Evolutionary conservation across 2,797 vertebrate species (phyloP).

Genomic region (Carduelis carduelis): DNA sequence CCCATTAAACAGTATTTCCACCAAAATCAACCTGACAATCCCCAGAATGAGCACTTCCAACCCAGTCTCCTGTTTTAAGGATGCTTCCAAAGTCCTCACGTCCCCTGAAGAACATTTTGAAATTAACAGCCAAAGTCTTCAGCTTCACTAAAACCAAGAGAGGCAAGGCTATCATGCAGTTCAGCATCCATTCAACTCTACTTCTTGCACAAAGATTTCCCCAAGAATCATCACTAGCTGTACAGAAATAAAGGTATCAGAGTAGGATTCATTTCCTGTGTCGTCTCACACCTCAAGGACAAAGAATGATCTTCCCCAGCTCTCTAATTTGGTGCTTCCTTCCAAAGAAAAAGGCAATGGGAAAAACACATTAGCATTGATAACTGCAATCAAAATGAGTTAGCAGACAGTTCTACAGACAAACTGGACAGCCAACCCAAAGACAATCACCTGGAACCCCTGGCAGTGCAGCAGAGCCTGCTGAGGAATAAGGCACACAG

Average conservation of each 20-base stretch:
- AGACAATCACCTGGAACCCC: background rate
- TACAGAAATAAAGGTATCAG: background rate
- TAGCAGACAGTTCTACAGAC: background rate
- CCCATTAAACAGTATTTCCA: background rate
- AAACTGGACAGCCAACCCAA: background rate
- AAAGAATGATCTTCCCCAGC: background rate
- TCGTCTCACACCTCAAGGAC: background rate
- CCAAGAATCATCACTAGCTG: background rate
- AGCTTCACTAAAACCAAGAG: background rate
- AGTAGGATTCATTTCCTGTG: background rate
- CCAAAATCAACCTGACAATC: background rate
- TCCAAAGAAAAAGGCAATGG: background rate
- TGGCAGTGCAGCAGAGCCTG: background rate
- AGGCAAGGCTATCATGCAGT: background rate
- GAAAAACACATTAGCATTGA: background rate
- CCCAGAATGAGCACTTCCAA: background rate
- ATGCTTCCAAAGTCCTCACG: rapidly evolving
- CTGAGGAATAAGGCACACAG: background rate
- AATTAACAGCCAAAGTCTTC: background rate
- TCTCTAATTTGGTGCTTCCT: background rate
- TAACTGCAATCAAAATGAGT: background rate
- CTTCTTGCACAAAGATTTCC: background rate
- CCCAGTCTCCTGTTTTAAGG: background rate
- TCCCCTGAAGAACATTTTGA: background rate
- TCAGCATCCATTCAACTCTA: background rate